Base-by-base conservation (phyloP, 92 coral and sea anemone genomes). In the Isaurus tuberculatus region DNA sequence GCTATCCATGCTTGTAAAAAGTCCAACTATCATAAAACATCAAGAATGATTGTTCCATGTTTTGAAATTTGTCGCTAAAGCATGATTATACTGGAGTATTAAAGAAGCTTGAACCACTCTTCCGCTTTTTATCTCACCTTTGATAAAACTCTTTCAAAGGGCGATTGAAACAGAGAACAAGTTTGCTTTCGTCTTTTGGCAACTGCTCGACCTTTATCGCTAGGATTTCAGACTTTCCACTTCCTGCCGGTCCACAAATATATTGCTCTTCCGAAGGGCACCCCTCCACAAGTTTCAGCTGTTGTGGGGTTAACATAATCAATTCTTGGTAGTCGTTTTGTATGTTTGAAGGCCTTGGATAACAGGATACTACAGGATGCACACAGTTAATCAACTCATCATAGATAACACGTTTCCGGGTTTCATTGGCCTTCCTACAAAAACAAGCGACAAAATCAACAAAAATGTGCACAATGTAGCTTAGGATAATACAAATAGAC, bases 101-200 rank as follows among this genome's bases (percentile, higher is more conserved):
- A n/a, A n/a, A n/a, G n/a, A n/a, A n/a, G n/a, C n/a, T n/a, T n/a
- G 5, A 64, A 4, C 34, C 10, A 64, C 5, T 64, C 9, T 9
- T 17, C 1, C 16, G 27, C 73, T 40, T 16, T 9, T 4, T 6
- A 17, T 2, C 26, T 70, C 22, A 70, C 75, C 53, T 70, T 70
- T 36, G 17, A 23, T n/a, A 70, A 42, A 19, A 70, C 53, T n/a
- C 16, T 70, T 34, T 20, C 75, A 70, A 19, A 42, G 53, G 30
- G 6, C 75, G 49, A 42, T 70, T 70, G n/a, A 70, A 70, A 42
- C 75, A 70, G 9, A 70, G 53, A 19, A 70, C 75, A 70, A 70
- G 75, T 36, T 70, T 70, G 29, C 17, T 34, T 36, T 70, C 75
- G 2, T 70, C 15, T 23, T 10, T 17, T 20, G 75, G 75, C 34